phyloP scores from a whole-genome alignment of 1,140 invertebrate species.

The Drosophila grimshawi region DNA sequence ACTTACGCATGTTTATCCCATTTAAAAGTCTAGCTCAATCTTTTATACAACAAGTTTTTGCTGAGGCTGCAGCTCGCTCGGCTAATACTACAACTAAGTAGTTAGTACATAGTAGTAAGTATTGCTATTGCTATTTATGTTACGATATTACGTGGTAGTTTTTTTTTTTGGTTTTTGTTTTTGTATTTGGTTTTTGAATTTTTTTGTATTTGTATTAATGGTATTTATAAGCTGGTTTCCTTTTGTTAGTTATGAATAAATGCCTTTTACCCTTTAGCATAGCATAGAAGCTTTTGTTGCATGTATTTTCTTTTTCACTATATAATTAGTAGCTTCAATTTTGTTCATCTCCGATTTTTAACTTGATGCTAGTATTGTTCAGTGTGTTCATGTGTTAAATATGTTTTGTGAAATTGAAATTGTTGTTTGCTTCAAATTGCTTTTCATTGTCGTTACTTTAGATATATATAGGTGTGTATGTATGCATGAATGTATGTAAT shows the following conservation, averaged over 20 bases:
- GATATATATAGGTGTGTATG: constrained; percentile 58
- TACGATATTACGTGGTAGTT: constrained; percentile 69
- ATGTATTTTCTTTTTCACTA: constrained; percentile 32
- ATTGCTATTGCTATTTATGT: constrained; percentile 77
- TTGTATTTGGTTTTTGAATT: constrained; percentile 2
- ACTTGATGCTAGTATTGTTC: constrained; percentile 31
- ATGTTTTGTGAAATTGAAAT: constrained; percentile 74
- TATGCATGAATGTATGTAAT: constrained; percentile 46
- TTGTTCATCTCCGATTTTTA: constrained; percentile 43
- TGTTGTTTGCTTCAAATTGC: constrained; percentile 74
- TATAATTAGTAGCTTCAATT: constrained; percentile 40
- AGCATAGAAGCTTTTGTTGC: constrained; percentile 66
- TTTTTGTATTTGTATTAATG: constrained; percentile 39
- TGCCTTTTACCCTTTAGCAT: constrained; percentile 81
- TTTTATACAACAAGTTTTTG: constrained; percentile 73
- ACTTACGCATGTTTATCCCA: constrained; percentile 44
- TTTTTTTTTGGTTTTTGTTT: constrained; percentile 9
- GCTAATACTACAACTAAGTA: constrained; percentile 41
- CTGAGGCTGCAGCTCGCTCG: constrained; percentile 49
- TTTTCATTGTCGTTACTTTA: constrained; percentile 75
- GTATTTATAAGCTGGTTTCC: constrained; percentile 66
- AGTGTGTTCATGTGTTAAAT: constrained; percentile 48
- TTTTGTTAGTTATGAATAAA: constrained; percentile 64
- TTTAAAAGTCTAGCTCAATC: constrained; percentile 80
- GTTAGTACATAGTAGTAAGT: constrained; percentile 34